Evolutionary conservation across 2,797 vertebrate species (phyloP), one percentile per base, ranked within the genome.

Genomic region (Bovichtus variegatus): DNA sequence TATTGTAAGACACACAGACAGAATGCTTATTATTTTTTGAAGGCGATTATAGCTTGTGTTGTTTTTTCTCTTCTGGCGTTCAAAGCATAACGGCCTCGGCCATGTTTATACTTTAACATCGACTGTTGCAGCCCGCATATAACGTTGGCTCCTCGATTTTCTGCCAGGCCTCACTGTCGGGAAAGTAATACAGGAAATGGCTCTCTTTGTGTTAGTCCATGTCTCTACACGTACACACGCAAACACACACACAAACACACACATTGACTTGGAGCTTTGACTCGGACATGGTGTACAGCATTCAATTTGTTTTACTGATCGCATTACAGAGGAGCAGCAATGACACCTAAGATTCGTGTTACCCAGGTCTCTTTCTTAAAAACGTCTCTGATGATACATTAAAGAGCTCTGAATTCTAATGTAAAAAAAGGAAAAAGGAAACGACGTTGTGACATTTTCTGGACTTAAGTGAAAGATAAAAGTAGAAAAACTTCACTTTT

Each of bases 21-120:
- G 80, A 82, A 89, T 86, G 83, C 75, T 89, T 91, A 89, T 90
- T 92, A 86, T 92, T 88, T 87, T 87, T 87, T 61, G 13, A 70
- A 71, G 62, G 87, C 71, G 71, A 90, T 91, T 90, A 91, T 87
- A 91, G 85, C 84, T 74, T 91, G 51, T 84, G 74, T 89, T 81
- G 66, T 62, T 81, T 88, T 89, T 87, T 59, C 51, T 62, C n/a
- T 19, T 78, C 57, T 13, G 12, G 63, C 38, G 29, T 82, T 90
- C 82, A 87, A 81, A 92, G 82, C 71, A 13, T 19, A 74, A 81
- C 41, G 41, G 72, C 84, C 82, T 75, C 44, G 58, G 70, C 74
- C 71, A 43, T 83, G 80, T 89, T 88, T 89, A 80, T 83, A 75
- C 85, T 82, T 64, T 44, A 82, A 79, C 84, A 68, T 86, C 10